Base-by-base conservation (phyloP, 2,888 invertebrate species). In the Metacarcinus magister region DNA sequence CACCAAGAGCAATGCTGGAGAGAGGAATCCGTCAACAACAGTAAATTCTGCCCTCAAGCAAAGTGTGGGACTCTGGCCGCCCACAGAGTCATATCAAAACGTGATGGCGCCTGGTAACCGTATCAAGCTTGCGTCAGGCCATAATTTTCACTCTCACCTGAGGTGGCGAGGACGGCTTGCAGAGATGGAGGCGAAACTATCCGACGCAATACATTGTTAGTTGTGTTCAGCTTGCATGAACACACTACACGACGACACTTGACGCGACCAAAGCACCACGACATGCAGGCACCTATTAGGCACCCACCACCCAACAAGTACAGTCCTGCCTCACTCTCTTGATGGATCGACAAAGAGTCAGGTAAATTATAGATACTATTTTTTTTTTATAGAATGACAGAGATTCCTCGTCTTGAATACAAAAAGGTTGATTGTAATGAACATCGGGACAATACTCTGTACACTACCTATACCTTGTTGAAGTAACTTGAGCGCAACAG, bases 151-250 rank as follows among this genome's bases (percentile, higher is more conserved):
- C 32, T 82, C 28, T 82, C 82, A 82, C 82, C 82, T 82, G 32
- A 28, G 82, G 82, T 7, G 23, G 82, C 82, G 82, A 82, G 82
- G 82, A 82, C 32, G 82, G 82, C 10, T 32, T 13, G 82, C 82
- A 32, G 82, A 82, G 32, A 82, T 67, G 32, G 82, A 82, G 82
- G 82, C 32, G 32, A 82, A 82, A 82, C 82, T 82, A 82, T 32
- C 82, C 32, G 82, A 82, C 23, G 28, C 32, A 82, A 82, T 32
- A 32, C 23, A 82, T 82, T 82, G 82, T 28, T 82, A 32, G 82
- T 28, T 28, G 82, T 82, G 32, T 82, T 82, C 82, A 82, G 32
- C 28, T 28, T 82, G 82, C 82, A 82, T 82, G 82, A 28, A 32
- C 82, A 82, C 82, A 28, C 82, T 32, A 32, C 28, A 28, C 28